These are phyloP conservation scores for Crossoptilon crossoptilon DNA, from an alignment of 2,797 vertebrate genomes.

Conservation along the genomic window DNA sequence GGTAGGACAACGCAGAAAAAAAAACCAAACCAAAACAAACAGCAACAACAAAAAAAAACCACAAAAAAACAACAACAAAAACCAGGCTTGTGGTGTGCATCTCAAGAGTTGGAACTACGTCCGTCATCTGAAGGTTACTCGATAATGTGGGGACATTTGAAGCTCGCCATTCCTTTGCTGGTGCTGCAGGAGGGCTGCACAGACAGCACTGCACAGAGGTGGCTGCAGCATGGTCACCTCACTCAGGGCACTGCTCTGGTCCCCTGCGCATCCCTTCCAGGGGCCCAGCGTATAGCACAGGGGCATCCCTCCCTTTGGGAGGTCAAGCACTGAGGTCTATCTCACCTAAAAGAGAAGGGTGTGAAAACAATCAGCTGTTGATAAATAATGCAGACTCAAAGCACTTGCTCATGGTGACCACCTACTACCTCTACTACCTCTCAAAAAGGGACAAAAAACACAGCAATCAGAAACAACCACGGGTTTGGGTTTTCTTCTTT, in stretches of 20 bases:
- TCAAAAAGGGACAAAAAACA: not conserved
- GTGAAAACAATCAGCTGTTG: not conserved
- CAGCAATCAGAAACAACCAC: not conserved
- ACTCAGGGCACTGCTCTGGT: not conserved
- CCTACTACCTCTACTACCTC: accelerated
- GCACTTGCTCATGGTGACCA: not conserved
- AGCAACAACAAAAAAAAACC: not conserved
- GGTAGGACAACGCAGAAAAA: not conserved
- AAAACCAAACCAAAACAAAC: too few relatives aligned
- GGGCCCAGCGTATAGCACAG: not conserved
- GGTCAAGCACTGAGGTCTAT: not conserved
- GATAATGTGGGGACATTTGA: not conserved
- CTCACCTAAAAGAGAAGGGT: not conserved
- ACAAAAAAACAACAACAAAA: not conserved
- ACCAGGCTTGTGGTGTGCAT: not conserved
- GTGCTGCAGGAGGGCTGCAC: not conserved
- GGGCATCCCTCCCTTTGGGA: not conserved
- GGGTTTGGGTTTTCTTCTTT: not conserved
- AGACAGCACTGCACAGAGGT: not conserved
- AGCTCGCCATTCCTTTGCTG: not conserved
- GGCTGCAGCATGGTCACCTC: not conserved
- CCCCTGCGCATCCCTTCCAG: not conserved
- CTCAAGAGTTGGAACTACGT: not conserved
- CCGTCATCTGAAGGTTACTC: not conserved
- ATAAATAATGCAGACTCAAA: accelerated